phyloP scores from a whole-genome alignment of 1,140 invertebrate species.

The Cherax quadricarinatus region DNA sequence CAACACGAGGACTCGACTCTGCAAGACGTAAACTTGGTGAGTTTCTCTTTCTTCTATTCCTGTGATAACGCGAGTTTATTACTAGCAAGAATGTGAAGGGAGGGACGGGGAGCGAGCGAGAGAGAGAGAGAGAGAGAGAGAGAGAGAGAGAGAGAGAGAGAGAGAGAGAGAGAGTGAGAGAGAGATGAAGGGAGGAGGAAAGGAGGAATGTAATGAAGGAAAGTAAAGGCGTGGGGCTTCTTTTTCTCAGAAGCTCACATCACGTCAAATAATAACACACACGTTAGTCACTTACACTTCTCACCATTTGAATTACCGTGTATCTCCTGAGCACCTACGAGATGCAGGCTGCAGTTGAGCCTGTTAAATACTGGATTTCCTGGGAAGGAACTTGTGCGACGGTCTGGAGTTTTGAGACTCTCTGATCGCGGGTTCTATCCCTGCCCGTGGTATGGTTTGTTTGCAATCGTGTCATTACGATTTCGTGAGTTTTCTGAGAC shows the following conservation, averaged over 20 bases:
- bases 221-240: neutral
- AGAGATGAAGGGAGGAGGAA: neutral
- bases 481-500: too few relatives aligned
- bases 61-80: neutral
- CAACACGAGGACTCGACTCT: neutral
- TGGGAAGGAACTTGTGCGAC: too few relatives aligned
- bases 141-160: too few relatives aligned
- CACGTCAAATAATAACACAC: neutral
- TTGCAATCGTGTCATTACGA: too few relatives aligned
- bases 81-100: neutral
- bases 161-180: neutral
- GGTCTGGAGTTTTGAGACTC: too few relatives aligned
- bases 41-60: neutral
- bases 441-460: too few relatives aligned
- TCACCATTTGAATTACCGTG: too few relatives aligned
- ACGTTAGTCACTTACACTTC: neutral
- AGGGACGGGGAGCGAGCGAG: neutral
- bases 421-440: too few relatives aligned
- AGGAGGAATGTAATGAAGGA: neutral
- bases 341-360: too few relatives aligned
- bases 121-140: neutral
- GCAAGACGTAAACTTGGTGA: neutral
- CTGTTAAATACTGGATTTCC: too few relatives aligned
- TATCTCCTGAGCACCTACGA: too few relatives aligned
- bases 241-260: neutral